Evolutionary conservation across 2,888 invertebrate species (phyloP), one percentile per base, ranked within the genome.

Genomic region (Encarsia formosa): DNA sequence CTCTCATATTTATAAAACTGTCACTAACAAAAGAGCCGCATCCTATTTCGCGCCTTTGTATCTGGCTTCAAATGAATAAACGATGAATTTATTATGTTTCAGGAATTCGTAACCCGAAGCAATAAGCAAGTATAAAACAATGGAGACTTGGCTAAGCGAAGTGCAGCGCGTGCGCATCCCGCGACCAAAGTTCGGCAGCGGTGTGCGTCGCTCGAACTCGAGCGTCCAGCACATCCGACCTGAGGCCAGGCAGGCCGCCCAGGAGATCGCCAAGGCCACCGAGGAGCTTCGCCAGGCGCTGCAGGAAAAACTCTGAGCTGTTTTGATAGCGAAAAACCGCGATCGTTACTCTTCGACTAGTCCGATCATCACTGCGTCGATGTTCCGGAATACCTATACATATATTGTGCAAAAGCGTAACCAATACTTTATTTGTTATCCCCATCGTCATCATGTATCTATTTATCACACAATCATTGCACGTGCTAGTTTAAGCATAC

Each of bases 71-170:
- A n/a, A n/a, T n/a, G n/a, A n/a, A n/a, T n/a, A n/a, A n/a, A n/a
- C n/a, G n/a, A n/a, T n/a, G n/a, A n/a, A n/a, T n/a, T n/a, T n/a
- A n/a, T n/a, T n/a, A n/a, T n/a, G n/a, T n/a, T n/a, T n/a, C n/a
- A n/a, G n/a, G n/a, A n/a, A n/a, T n/a, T n/a, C 26, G 26, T 8
- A 11, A 26, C 6, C 26, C 26, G 6, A 50, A 45, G 45, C 26
- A 48, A 31, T 35, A 37, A 20, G 20, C 32, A 44, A 5, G 16
- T n/a, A n/a, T n/a, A n/a, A n/a, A 16, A 67, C 58, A 62, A 91
- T 91, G 90, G 91, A 91, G 70, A 85, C 87, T 63, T 90, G 90
- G 89, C 75, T 90, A 66, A 84, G 83, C 60, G 89, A 91, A 73
- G 87, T 91, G 41, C 89, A 90, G 73, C 83, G 87, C 61, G 85